Evolutionary conservation across 2,113 vertebrate genomes (phyloP).

Genomic region (Speoplatyrhinus poulsoni): DNA sequence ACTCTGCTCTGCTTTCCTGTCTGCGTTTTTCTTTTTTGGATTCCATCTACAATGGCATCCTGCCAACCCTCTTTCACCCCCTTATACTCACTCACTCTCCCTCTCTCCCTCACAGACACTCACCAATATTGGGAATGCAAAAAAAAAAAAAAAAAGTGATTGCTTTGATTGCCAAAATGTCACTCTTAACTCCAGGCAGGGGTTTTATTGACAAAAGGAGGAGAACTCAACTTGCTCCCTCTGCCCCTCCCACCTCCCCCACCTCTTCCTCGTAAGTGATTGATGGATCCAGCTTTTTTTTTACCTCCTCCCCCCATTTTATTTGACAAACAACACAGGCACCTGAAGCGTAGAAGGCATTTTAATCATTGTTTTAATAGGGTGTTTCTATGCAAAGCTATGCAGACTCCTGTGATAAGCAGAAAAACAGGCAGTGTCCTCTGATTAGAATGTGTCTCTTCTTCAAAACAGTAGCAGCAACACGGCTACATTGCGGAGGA

Average conservation of each 20-base stretch:
- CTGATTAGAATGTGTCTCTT: slow-evolving; percentile 54
- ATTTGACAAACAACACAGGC: slow-evolving; percentile 81
- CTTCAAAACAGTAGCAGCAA: slow-evolving; percentile 44
- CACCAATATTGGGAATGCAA: slow-evolving; percentile 62
- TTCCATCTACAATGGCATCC: slow-evolving; percentile 66
- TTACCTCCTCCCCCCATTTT: slow-evolving; percentile 63
- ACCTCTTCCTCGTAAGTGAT: slow-evolving; percentile 64
- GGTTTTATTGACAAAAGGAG: slow-evolving; percentile 77
- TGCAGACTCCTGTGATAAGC: slow-evolving; percentile 70
- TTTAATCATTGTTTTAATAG: slow-evolving; percentile 84
- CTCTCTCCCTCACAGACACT: slow-evolving; percentile 25
- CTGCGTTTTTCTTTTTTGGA: not conserved
- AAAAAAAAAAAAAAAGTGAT: slow-evolving; percentile 80
- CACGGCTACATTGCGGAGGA: slow-evolving; percentile 26
- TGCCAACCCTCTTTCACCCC: slow-evolving; percentile 59
- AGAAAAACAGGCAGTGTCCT: slow-evolving; percentile 57
- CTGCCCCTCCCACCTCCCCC: slow-evolving; percentile 39
- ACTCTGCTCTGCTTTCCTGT: slow-evolving; percentile 62
- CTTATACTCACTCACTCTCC: slow-evolving; percentile 1
- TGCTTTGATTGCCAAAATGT: slow-evolving; percentile 78
- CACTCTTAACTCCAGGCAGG: slow-evolving; percentile 74
- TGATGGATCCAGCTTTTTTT: slow-evolving; percentile 71
- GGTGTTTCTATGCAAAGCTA: slow-evolving; percentile 81
- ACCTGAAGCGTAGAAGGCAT: slow-evolving; percentile 76
- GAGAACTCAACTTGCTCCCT: slow-evolving; percentile 56